Evolutionary conservation across 2,113 vertebrate genomes (phyloP), one percentile per base, ranked within the genome.

Genomic region (Hemicordylus capensis): DNA sequence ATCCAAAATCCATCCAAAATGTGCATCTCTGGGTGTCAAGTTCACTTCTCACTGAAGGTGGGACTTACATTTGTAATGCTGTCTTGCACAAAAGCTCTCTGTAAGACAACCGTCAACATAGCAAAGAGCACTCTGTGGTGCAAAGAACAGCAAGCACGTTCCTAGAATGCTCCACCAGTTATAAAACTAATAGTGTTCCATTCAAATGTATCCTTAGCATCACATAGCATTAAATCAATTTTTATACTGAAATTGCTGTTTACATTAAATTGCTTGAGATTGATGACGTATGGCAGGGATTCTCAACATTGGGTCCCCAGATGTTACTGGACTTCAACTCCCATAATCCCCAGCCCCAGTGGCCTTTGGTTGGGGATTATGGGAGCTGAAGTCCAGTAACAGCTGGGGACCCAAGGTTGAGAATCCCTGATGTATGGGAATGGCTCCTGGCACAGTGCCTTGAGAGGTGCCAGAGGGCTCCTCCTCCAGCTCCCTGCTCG

Each of bases 231-330:
- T 69, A 87, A 80, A 78, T 76, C 76, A 6, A 63, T 72, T 64
- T 76, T 46, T 90, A 70, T 28, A 59, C 54, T 80, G 69, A 64
- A 26, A 58, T 74, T 31, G 58, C 28, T 67, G 14, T 51, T 28
- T 19, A 34, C 0, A 39, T 84, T 58, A 76, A 89, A 59, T 85
- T 39, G 79, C 63, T 79, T 39, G 79, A 51, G 69, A n/a, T 31
- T 85, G 82, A 88, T 89, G 69, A 74, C 87, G 81, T n/a, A 34
- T 22, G 59, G 34, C n/a, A n/a, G n/a, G n/a, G n/a, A n/a, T n/a
- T n/a, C n/a, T n/a, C n/a, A n/a, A n/a, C n/a, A n/a, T n/a, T n/a
- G n/a, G n/a, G n/a, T n/a, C n/a, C n/a, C n/a, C n/a, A n/a, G n/a
- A n/a, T n/a, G n/a, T n/a, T n/a, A n/a, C n/a, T n/a, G n/a, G n/a